These are phyloP conservation scores for Diarsia dahlii DNA, from an alignment of 2,888 invertebrate genomes.

Conservation along the genomic window DNA sequence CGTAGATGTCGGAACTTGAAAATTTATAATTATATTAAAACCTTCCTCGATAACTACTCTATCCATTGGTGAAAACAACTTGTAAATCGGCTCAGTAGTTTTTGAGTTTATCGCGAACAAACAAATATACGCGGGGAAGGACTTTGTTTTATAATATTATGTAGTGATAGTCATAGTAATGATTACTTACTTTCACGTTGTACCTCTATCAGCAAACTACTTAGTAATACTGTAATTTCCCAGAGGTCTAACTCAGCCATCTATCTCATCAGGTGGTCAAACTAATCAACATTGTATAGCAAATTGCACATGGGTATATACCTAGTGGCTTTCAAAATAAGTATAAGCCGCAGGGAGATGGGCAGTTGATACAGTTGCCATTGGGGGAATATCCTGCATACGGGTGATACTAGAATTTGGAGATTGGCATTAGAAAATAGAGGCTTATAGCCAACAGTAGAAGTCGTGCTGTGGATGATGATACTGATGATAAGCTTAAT, in stretches of 20 bases:
- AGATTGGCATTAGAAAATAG: not conserved
- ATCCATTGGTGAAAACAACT: no score
- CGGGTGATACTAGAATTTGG: not conserved
- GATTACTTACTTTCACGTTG: not conserved
- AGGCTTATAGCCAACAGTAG: not conserved
- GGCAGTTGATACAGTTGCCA: not conserved
- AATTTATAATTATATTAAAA: no score
- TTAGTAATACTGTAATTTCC: slow-evolving; percentile 18
- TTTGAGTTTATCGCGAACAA: no score
- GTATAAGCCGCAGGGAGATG: not conserved
- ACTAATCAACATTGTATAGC: slow-evolving; percentile 3
- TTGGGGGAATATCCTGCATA: not conserved
- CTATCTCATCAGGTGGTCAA: not conserved
- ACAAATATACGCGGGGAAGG: no score
- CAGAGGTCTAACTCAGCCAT: not conserved
- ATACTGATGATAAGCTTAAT: not conserved
- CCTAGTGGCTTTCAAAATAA: not conserved
- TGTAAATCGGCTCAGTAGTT: no score
- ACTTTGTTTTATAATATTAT: no score
- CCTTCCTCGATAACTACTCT: no score
- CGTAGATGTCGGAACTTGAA: no score
- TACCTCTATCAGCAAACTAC: not conserved
- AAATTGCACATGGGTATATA: slow-evolving; percentile 1
- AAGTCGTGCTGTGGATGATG: not conserved
- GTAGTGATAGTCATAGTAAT: not conserved